phyloP scores from a whole-genome alignment of 2,113 vertebrate species.

The Neotragus moschatus region DNA sequence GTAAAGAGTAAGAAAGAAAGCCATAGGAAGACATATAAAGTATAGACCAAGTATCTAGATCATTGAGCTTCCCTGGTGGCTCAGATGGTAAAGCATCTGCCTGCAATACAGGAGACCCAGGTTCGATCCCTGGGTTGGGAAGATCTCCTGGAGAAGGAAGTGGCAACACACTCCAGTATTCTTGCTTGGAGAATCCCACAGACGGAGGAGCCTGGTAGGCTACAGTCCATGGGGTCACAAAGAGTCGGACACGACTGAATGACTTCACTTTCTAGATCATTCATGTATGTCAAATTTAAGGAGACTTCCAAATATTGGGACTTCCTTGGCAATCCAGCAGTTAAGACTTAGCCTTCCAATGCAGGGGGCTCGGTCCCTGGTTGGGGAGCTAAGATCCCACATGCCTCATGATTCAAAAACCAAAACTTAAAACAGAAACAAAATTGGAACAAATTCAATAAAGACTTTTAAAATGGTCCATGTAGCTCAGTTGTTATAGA shows the following conservation, averaged over 20 bases:
- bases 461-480: not conserved
- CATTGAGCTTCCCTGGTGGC: not conserved
- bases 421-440: not conserved
- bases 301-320: not conserved
- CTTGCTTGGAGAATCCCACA: too few species aligned
- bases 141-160: too few species aligned
- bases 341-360: not conserved
- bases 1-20: not conserved
- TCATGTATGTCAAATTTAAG: slow-evolving; percentile 1
- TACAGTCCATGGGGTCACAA: too few species aligned
- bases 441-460: not conserved
- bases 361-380: not conserved
- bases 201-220: too few species aligned
- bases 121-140: too few species aligned
- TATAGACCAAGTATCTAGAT: not conserved
- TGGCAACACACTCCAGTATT: too few species aligned
- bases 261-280: not conserved
- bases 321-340: not conserved
- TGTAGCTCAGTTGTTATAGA: not conserved
- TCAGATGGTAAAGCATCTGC: too few species aligned
- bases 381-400: not conserved
- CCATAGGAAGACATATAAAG: not conserved
- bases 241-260: too few species aligned
- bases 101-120: too few species aligned
- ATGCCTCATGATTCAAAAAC: not conserved